These are phyloP conservation scores for Otolemur garnettii DNA, from an alignment of 2,113 vertebrate species.

Conservation along the genomic window DNA sequence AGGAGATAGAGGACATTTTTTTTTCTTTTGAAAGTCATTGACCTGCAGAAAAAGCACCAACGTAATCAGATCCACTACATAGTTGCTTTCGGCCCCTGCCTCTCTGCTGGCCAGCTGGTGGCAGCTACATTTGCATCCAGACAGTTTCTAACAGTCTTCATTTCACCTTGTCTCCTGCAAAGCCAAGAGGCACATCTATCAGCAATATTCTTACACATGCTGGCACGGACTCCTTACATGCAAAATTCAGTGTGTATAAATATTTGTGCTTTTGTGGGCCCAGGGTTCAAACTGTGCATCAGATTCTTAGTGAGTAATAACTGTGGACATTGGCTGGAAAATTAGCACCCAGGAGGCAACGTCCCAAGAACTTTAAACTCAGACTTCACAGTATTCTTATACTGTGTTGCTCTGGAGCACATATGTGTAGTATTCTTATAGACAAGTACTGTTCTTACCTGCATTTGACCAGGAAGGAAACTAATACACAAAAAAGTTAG, in stretches of 20 bases:
- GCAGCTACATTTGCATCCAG: background rate
- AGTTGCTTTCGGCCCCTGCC: background rate
- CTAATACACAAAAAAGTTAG: background rate
- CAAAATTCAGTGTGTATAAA: background rate
- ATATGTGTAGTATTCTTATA: background rate
- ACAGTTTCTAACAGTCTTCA: background rate
- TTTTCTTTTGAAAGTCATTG: background rate
- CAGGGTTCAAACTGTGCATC: background rate
- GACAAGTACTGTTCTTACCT: background rate
- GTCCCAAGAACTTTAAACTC: background rate
- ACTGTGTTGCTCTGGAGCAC: too few relatives aligned
- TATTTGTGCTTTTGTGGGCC: background rate
- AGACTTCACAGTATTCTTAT: background rate
- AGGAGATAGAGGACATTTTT: background rate
- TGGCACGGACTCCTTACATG: background rate
- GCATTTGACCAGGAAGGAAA: background rate
- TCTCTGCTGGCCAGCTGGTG: background rate
- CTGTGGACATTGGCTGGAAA: background rate
- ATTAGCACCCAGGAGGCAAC: background rate
- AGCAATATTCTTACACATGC: background rate
- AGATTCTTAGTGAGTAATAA: background rate
- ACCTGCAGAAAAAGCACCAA: background rate
- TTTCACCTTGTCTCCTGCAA: background rate
- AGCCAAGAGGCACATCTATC: background rate
- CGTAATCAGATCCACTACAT: background rate